A percentile compares a stretch with the other conserved stretches of the same genome.
phyloP scores from a whole-genome alignment of 2,797 vertebrate species.

The Danio jaintianensis region DNA sequence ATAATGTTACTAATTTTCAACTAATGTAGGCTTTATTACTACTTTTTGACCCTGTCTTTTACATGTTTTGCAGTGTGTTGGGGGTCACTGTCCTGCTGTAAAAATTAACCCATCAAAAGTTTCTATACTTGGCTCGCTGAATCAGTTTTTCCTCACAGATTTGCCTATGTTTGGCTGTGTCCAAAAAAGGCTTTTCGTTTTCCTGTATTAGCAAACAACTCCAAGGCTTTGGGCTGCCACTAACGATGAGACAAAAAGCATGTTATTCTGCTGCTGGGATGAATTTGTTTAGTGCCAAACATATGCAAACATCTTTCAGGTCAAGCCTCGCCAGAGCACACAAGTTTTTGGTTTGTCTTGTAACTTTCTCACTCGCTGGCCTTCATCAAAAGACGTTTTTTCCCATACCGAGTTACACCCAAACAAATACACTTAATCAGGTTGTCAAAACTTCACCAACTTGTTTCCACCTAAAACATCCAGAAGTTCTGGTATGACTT shows the following conservation, averaged over 20 bases:
- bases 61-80: slow-evolving; percentile 2
- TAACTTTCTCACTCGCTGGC: background rate
- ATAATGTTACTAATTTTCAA: background rate
- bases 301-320: background rate
- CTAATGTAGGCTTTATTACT: background rate
- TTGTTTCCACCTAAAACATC: background rate
- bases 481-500: background rate
- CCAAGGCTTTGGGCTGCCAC: background rate
- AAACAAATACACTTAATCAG: background rate
- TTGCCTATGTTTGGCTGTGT: background rate
- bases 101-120: background rate
- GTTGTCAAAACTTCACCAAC: slow-evolving; percentile 6
- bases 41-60: background rate
- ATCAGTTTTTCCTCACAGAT: background rate
- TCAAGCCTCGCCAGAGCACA: background rate
- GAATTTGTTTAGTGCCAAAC: background rate
- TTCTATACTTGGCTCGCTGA: background rate
- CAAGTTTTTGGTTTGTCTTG: background rate
- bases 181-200: background rate
- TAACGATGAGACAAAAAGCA: background rate
- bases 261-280: background rate
- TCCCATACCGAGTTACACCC: background rate
- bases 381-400: no score
- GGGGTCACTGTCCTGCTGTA: background rate
- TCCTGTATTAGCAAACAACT: background rate